Base-by-base conservation (phyloP, 2,113 vertebrate species). In the Erythrocercus mccallii region DNA sequence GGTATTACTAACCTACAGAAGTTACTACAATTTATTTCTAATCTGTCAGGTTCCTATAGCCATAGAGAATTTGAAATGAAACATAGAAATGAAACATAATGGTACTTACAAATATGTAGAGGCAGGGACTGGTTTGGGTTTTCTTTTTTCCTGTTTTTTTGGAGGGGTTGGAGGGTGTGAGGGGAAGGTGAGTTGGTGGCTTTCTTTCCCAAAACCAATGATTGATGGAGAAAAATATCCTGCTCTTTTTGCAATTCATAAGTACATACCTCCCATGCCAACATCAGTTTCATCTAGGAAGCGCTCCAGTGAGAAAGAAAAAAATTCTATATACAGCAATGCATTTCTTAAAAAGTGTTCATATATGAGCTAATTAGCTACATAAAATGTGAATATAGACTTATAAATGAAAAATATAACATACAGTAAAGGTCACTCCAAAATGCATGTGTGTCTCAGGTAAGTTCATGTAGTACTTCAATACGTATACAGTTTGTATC, bases 131-230 rank as follows among this genome's bases (percentile, higher is more conserved):
- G 18, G 6, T 16, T 30, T 22, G 18, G 7, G 14, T 11, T 54
- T 35, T 42, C 2, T 42, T 40, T 31, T 28, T 57, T 24, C 12
- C 22, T 28, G 28, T 18, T 53, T 44, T 15, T n/a, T n/a, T 22
- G 12, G 31, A 3, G 5, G 4, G 3, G 17, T 19, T 8, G 22
- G 5, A 7, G 16, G 22, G 10, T 7, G 19, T 33, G 18, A 6
- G 5, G 27, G 25, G 4, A 22, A 9, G 8, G 9, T 24, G 35
- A 9, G 6, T 15, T 53, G 9, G 20, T 21, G 8, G 9, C 22
- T 54, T 48, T 61, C 22, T 47, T 42, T 71, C 38, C 27, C 19
- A 50, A 5, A 81, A 57, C 28, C 57, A 48, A 37, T n/a, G n/a
- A 78, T 1, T 33, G 14, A 60, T 25, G 12, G 13, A 66, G 15